phyloP scores from a whole-genome alignment of 1,140 invertebrate genomes.

The Ganaspis sp. region DNA sequence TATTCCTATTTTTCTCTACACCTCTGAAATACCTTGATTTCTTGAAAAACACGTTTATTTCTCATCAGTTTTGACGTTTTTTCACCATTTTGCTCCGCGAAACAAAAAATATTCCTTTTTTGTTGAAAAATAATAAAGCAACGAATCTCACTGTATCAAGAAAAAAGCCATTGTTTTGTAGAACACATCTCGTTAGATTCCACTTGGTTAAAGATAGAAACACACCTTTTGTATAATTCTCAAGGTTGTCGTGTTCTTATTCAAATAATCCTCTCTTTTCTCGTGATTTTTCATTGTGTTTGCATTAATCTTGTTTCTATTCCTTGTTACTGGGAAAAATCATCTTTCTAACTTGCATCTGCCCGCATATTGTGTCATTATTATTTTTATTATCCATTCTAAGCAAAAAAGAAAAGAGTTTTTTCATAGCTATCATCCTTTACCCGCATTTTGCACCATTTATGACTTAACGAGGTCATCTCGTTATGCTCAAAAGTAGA shows the following conservation, averaged over 20 bases:
- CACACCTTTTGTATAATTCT: neutral
- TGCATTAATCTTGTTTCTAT: neutral
- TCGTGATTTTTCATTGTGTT: neutral
- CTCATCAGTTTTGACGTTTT: too few species aligned
- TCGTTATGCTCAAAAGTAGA: neutral
- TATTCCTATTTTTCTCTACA: too few species aligned
- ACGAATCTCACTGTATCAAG: neutral
- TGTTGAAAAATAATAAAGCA: too few species aligned
- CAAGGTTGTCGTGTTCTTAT: neutral
- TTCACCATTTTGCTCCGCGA: too few species aligned
- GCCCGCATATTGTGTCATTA: slow-evolving; percentile 36
- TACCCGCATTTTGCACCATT: slow-evolving; percentile 14
- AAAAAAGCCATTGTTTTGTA: neutral
- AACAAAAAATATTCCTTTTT: too few species aligned
- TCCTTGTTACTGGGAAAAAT: neutral
- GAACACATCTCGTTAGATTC: neutral
- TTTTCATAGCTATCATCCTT: neutral
- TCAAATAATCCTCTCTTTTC: neutral
- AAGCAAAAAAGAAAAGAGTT: neutral
- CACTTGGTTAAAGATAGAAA: neutral
- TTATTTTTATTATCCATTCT: neutral
- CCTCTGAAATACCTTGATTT: too few species aligned
- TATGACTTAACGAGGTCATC: neutral
- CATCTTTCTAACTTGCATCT: neutral
- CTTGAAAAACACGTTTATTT: too few species aligned